Conservation (phyloP, 1,140 invertebrate species). For the Cotesia vestalis region DNA sequence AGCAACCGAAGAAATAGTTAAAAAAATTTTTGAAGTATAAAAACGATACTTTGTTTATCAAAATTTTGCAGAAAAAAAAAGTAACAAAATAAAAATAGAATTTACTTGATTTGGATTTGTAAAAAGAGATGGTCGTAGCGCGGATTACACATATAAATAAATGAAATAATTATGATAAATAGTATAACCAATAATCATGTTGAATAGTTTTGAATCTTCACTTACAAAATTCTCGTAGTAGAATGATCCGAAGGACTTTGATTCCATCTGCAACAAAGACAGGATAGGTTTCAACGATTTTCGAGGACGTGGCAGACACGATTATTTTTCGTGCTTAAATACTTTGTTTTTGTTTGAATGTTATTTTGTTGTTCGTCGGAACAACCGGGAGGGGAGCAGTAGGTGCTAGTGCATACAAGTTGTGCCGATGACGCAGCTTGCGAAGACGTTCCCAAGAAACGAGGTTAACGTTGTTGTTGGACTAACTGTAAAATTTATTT, state of each 20-base stretch:
- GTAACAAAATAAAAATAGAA: too few relatives aligned
- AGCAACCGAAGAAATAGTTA: too few relatives aligned
- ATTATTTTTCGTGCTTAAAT: constrained; percentile 28
- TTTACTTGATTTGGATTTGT: background rate
- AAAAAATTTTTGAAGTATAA: too few relatives aligned
- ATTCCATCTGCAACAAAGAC: constrained; percentile 83
- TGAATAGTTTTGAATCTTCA: constrained; percentile 64
- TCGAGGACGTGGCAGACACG: constrained; percentile 51
- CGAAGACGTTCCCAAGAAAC: constrained; percentile 64
- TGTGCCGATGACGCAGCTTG: constrained; percentile 68
- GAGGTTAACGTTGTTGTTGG: constrained; percentile 55
- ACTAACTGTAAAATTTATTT: constrained; percentile 59
- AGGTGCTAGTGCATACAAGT: constrained; percentile 58
- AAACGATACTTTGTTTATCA: too few relatives aligned
- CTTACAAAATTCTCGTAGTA: constrained; percentile 95
- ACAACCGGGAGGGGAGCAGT: constrained; percentile 44
- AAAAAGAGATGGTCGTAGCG: constrained; percentile 26
- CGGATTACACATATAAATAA: background rate
- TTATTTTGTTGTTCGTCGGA: constrained; percentile 41
- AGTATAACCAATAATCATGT: background rate
- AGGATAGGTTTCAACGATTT: constrained; percentile 65
- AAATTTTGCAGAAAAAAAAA: too few relatives aligned
- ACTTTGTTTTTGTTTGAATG: constrained; percentile 40
- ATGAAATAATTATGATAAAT: too few relatives aligned
- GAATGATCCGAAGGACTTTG: constrained; percentile 91